Evolutionary conservation across 2,888 invertebrate species (phyloP), one percentile per base, ranked within the genome.

Genomic region (Trissolcus japonicus): DNA sequence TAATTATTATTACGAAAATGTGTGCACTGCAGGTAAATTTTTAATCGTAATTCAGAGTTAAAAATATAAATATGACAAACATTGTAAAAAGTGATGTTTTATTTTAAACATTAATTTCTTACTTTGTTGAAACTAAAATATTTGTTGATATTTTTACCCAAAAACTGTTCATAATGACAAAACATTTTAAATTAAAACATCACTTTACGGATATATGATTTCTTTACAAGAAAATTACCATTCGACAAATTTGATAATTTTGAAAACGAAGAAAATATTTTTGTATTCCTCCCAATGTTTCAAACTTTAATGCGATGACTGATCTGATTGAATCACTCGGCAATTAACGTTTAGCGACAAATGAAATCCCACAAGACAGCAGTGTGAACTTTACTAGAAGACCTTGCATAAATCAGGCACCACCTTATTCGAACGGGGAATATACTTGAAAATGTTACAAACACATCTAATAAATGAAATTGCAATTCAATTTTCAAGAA

Each of bases 351-450:
- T 29, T 14, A 16, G 6, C 29, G 29, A 54, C 35, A 54, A 35
- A n/a, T 25, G 41, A 53, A 61, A 54, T 63, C 43, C 16, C 13
- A 13, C 16, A 29, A 63, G 16, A 63, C 62, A 54, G 62, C 17
- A 54, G 14, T 41, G 19, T 54, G 43, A 63, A 46, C 46, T 46
- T 7, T 46, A 16, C 46, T 14, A 14, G 46, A 56, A 14, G 57
- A 62, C 17, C 63, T 25, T 75, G 56, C 53, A 63, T 75, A 75
- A 68, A 68, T 75, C 67, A 74, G 51, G 25, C 48, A 21, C 4
- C 41, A 46, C 53, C 62, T 43, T 11, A n/a, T n/a, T n/a, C n/a
- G 46, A 66, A 66, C 43, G 66, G 56, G 65, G 46, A 66, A 60
- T 56, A 57, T 61, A 66, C 61, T 61, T 59, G 66, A 51, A 60